These are phyloP conservation scores for Enhydra lutris DNA, from an alignment of 2,113 vertebrate genomes.

Conservation along the genomic window DNA sequence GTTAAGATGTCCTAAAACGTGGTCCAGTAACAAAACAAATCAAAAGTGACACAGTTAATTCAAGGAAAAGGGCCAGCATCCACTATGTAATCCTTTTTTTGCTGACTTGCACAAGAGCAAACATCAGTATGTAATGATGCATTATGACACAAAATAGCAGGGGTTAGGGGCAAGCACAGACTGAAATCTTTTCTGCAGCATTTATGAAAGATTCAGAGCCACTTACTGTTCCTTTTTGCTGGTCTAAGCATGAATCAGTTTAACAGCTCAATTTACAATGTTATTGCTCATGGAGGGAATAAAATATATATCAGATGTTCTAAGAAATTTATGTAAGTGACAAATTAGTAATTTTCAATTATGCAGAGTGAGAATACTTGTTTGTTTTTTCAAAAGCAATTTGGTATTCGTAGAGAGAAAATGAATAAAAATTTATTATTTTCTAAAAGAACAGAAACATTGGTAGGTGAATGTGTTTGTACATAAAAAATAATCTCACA, in stretches of 20 bases:
- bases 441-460: background rate
- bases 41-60: constrained; percentile 77
- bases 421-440: constrained; percentile 31
- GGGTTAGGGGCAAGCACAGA: constrained; percentile 50
- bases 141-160: constrained; percentile 77
- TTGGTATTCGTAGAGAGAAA: background rate
- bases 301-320: constrained; percentile 49
- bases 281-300: constrained; percentile 59
- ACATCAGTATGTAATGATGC: constrained; percentile 71
- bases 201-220: constrained; percentile 74
- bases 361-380: constrained; percentile 16
- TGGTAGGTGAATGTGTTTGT: background rate
- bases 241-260: constrained; percentile 69
- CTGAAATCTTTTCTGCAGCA: constrained; percentile 64
- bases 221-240: constrained; percentile 58
- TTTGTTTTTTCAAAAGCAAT: background rate
- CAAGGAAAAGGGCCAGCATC: constrained; percentile 65
- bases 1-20: constrained; percentile 52
- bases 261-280: constrained; percentile 73
- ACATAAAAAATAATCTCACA: constrained; percentile 10
- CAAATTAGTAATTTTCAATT: constrained; percentile 58
- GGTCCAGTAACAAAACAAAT: constrained; percentile 72
- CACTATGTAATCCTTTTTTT: constrained; percentile 68
- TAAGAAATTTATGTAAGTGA: constrained; percentile 58
- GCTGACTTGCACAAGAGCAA: constrained; percentile 76